Conservation (phyloP, 2,888 invertebrate genomes). For the Tipula unca region DNA sequence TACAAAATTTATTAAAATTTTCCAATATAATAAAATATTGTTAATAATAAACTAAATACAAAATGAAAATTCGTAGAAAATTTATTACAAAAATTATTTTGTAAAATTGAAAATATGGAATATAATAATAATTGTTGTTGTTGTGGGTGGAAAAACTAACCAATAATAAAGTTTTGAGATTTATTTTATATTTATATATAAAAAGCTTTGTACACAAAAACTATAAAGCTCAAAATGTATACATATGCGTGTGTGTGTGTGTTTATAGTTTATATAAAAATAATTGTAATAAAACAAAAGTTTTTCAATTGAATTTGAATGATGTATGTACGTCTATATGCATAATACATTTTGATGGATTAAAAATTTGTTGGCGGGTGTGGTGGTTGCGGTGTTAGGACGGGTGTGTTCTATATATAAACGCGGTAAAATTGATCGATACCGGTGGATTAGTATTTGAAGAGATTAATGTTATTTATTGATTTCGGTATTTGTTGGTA, state of each 20-base stretch:
- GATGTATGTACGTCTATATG: not conserved
- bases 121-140: not conserved
- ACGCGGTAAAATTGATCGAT: not conserved
- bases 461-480: not conserved
- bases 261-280: not conserved
- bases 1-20: not conserved
- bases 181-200: not conserved
- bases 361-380: not conserved
- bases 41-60: not conserved
- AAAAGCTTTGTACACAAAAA: not conserved
- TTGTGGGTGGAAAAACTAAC: not conserved
- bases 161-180: not conserved
- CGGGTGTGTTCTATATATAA: not conserved
- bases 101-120: constrained; percentile 9
- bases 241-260: not conserved
- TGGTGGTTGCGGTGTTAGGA: not conserved
- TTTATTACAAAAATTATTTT: constrained; percentile 8
- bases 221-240: not conserved
- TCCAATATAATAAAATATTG: not conserved
- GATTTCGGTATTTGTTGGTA: too few species aligned
- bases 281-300: not conserved
- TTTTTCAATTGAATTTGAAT: not conserved
- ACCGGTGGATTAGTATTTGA: not conserved
- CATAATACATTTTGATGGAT: not conserved
- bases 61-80: not conserved